Evolutionary conservation across 2,113 vertebrate species (phyloP).

Genomic region (Platichthys stellatus): DNA sequence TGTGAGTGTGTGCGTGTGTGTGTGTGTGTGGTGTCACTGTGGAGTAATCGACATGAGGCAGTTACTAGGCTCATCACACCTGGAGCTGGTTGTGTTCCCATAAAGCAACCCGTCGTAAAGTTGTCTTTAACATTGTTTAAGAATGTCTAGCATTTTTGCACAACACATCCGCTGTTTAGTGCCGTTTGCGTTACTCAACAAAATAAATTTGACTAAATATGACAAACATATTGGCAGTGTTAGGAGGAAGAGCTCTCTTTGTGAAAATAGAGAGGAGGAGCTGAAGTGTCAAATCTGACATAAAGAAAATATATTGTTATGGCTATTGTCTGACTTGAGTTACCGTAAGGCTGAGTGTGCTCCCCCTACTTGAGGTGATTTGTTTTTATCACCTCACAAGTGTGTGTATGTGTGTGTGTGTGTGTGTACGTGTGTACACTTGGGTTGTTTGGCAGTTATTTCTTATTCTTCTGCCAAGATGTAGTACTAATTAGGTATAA

Average conservation of each 20-base stretch:
- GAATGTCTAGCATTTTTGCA: neutral
- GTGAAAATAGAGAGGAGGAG: constrained; percentile 14
- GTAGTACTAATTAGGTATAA: too few relatives aligned
- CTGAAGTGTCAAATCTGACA: constrained; percentile 1
- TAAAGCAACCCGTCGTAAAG: constrained; percentile 4
- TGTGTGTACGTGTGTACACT: neutral
- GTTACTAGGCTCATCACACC: constrained; percentile 25
- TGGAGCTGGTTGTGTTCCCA: neutral
- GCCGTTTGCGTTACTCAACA: neutral
- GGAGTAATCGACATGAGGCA: neutral
- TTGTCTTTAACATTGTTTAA: neutral
- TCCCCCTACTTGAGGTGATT: neutral
- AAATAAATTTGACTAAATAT: too few relatives aligned
- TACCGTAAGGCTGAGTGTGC: neutral
- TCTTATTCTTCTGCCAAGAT: neutral
- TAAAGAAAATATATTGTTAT: neutral
- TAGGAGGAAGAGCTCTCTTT: neutral
- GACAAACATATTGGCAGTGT: too few relatives aligned
- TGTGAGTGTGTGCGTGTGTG: neutral
- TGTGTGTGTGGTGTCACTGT: neutral
- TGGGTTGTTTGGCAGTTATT: neutral
- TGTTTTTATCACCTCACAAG: constrained; percentile 1
- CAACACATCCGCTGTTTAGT: neutral
- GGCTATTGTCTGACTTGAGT: constrained; percentile 20
- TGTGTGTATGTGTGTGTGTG: neutral